Evolutionary conservation across 2,113 vertebrate species (phyloP), one percentile per base, ranked within the genome.

Genomic region (Scopus umbretta): DNA sequence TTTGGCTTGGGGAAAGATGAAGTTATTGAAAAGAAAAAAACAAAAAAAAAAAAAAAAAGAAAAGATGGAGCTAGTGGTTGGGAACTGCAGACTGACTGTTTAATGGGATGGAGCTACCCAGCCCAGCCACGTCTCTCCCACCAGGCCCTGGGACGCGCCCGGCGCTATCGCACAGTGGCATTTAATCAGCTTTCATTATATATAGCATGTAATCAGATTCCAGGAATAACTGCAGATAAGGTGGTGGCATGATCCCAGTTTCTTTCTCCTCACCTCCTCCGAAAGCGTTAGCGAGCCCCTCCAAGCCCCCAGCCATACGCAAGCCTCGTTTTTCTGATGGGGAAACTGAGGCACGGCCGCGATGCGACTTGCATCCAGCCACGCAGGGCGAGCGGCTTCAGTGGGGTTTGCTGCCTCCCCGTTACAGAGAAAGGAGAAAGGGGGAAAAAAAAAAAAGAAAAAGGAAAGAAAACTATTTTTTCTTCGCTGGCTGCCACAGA

Each of bases 201-300:
- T 74, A 81, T 38, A 94, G 87, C 55, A 1, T 2, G 66, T 14
- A 18, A 96, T 73, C 93, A 83, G 96, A 97, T 96, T 95, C 96
- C 96, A 71, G 91, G 92, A 96, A 96, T 96, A 96, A 13, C 92
- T 97, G 52, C 38, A 92, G 95, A 97, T 96, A 96, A 95, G 50
- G 71, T 7, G 32, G 55, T 55, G 88, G 92, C 95, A 83, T n/a
- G 3, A 16, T 8, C 95, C 88, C 94, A 43, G 50, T 16, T 84
- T 7, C 74, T 73, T 6, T 26, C 71, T 75, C 52, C 66, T 76
- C 55, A 58, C 73, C 86, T 71, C 82, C 79, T 36, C 59, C 26
- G 0, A 17, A 1, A 26, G 56, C 11, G 0, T 8, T 13, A 12
- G 25, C 2, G 4, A 7, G 61, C 47, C 25, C 59, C 86, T 61